Conservation (phyloP, 2,888 invertebrate species). For the Heliconius cydno region DNA sequence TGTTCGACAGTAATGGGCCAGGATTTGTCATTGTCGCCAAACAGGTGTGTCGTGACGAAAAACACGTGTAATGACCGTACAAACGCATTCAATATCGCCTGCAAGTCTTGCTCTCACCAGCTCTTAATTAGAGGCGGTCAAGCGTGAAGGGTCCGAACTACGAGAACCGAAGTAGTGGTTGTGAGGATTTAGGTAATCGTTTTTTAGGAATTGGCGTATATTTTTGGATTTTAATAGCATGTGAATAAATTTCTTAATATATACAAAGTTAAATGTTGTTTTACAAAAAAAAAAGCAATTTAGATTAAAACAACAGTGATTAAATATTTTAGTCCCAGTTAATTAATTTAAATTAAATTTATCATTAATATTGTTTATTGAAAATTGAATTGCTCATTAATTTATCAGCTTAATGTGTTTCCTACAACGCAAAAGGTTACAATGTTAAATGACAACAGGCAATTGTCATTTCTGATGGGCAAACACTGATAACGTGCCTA, state of each 20-base stretch:
- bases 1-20: constrained; percentile 60
- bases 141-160: constrained; percentile 54
- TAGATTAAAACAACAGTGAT: background rate
- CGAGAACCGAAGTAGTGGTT: constrained; percentile 44
- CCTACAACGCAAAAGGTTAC: constrained; percentile 39
- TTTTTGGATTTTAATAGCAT: too few species aligned
- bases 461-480: constrained; percentile 53
- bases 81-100: constrained; percentile 68
- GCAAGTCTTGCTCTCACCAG: constrained; percentile 62
- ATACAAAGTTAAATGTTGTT: too few species aligned
- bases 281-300: background rate
- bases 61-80: constrained; percentile 67
- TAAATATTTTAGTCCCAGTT: background rate
- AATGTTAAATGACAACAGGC: constrained; percentile 47
- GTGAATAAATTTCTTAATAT: too few species aligned
- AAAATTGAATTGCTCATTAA: constrained; percentile 22
- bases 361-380: constrained; percentile 6
- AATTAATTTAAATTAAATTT: background rate
- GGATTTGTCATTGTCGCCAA: constrained; percentile 65
- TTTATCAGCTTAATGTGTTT: constrained; percentile 19
- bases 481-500: constrained; percentile 58
- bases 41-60: constrained; percentile 70
- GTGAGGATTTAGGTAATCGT: constrained; percentile 33
- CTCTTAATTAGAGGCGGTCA: constrained; percentile 63
- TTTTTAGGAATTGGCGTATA: constrained; percentile 25